phyloP scores from a whole-genome alignment of 2,888 invertebrate genomes.

The Rotaria socialis region DNA sequence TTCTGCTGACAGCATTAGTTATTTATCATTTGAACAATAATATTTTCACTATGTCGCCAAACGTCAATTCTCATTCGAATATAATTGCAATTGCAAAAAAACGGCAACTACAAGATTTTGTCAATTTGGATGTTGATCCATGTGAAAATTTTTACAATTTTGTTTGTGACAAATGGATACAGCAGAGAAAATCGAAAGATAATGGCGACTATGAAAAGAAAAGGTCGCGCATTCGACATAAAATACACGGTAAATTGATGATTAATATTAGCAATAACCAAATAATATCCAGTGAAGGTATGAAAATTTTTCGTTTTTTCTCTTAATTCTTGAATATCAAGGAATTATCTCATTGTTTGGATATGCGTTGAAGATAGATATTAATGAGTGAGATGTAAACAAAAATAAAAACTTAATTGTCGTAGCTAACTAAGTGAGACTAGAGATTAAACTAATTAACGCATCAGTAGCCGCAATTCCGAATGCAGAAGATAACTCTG shows the following conservation, averaged over 20 bases:
- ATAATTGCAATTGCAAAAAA: neutral
- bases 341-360: no score
- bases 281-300: neutral
- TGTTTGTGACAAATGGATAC: slow-evolving; percentile 33
- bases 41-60: neutral
- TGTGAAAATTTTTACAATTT: slow-evolving; percentile 35
- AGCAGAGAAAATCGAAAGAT: neutral
- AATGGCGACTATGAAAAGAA: neutral
- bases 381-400: neutral
- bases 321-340: neutral
- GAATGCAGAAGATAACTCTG: no score
- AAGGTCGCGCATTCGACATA: neutral
- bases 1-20: neutral
- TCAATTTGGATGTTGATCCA: neutral
- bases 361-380: neutral
- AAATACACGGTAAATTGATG: slow-evolving; percentile 30
- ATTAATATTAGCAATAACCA: neutral
- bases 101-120: neutral
- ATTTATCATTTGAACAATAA: neutral
- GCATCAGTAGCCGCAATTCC: no score
- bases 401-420: neutral
- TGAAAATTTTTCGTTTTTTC: neutral
- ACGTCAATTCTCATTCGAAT: neutral
- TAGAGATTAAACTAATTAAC: no score
- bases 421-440: no score